Evolutionary conservation across 2,113 vertebrate species (phyloP).

Genomic region (Myrmecobius fasciatus): DNA sequence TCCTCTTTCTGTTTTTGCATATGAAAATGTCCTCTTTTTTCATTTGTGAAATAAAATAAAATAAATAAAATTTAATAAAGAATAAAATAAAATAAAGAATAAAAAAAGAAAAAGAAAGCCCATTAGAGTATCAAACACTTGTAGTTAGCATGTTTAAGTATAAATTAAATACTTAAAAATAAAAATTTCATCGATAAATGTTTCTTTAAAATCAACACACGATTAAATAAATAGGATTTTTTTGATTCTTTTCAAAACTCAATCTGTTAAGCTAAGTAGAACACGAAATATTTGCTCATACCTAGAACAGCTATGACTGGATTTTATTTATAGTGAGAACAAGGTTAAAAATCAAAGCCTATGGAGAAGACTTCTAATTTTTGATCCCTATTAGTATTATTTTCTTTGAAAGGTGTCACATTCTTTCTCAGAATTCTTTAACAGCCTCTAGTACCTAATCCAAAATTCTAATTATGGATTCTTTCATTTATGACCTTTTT

Average conservation of each 20-base stretch:
- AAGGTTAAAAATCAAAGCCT: background rate
- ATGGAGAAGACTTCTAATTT: background rate
- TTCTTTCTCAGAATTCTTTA: conserved; percentile 5
- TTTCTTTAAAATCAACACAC: conserved; percentile 73
- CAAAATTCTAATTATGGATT: background rate
- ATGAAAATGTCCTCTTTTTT: background rate
- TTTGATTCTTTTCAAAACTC: conserved; percentile 58
- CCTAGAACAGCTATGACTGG: conserved; percentile 32
- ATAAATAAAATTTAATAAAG: too few species aligned
- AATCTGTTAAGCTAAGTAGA: conserved; percentile 75
- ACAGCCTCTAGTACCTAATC: background rate
- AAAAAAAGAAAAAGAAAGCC: background rate
- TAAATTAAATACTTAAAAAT: background rate
- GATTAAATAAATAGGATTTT: conserved; percentile 74
- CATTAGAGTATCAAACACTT: background rate
- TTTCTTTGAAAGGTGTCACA: conserved; percentile 22
- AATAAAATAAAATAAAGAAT: too few species aligned
- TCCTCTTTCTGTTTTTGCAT: background rate
- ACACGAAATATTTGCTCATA: conserved; percentile 68
- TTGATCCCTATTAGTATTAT: conserved; percentile 39
- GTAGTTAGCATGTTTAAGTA: background rate
- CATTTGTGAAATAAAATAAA: background rate
- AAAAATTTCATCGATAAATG: background rate
- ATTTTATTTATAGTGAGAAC: conserved; percentile 39
- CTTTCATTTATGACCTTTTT: background rate